Conservation (phyloP, 2,888 invertebrate genomes). For the Melangyna quadrimaculata region DNA sequence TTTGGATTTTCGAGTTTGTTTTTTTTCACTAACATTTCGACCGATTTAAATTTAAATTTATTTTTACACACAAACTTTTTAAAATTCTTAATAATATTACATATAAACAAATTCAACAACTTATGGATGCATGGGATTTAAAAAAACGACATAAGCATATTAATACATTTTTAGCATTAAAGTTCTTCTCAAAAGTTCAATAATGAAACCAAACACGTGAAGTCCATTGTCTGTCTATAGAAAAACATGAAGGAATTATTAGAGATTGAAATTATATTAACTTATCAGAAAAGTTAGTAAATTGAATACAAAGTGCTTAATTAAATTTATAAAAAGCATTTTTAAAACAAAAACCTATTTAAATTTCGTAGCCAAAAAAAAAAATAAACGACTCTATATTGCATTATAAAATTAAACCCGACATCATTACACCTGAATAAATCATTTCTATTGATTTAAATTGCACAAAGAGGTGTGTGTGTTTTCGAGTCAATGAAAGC, state of each 20-base stretch:
- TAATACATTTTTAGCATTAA: too few species aligned
- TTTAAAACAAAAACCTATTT: neutral
- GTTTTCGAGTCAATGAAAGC: constrained; percentile 16
- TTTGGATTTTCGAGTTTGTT: too few species aligned
- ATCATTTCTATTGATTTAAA: constrained; percentile 18
- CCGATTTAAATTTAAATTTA: too few species aligned
- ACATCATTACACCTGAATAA: constrained; percentile 14
- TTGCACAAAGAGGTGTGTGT: neutral
- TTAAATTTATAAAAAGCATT: neutral
- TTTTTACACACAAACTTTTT: too few species aligned
- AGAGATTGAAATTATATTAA: neutral
- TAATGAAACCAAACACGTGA: neutral
- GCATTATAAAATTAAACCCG: constrained; percentile 1
- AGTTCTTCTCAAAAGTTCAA: neutral
- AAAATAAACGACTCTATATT: neutral
- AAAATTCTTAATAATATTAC: too few species aligned
- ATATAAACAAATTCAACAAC: too few species aligned
- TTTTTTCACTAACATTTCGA: too few species aligned
- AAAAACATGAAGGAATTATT: neutral
- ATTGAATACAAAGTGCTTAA: neutral
- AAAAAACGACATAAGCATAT: too few species aligned
- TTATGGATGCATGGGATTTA: too few species aligned
- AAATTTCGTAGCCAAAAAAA: neutral
- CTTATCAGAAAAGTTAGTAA: neutral
- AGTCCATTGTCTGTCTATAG: neutral